Conservation (phyloP, 2,888 invertebrate genomes). For the Drosophila fulvimacula region DNA sequence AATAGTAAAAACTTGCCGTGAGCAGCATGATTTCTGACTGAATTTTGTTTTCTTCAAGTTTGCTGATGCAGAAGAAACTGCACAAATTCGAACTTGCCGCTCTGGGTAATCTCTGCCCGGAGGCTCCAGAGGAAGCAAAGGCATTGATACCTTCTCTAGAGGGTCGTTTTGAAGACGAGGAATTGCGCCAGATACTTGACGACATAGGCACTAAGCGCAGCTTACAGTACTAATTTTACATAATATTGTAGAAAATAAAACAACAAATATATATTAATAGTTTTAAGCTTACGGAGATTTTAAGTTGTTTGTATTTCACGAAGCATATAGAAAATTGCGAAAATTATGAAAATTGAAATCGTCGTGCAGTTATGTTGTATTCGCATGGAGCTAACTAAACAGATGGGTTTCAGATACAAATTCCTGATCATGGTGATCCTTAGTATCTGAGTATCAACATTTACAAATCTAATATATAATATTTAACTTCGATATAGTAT, state of each 20-base stretch:
- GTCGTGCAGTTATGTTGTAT: neutral
- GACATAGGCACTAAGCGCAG: constrained; percentile 99
- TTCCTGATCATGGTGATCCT: no score
- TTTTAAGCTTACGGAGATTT: constrained; percentile 6
- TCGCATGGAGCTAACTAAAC: no score
- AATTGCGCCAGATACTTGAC: constrained; percentile 97
- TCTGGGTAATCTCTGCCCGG: constrained; percentile 98
- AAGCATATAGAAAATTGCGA: neutral
- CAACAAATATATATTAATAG: constrained; percentile 4
- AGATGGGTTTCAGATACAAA: no score
- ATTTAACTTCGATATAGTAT: no score
- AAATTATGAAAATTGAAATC: neutral
- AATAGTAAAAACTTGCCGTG: neutral
- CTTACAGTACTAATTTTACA: constrained; percentile 92
- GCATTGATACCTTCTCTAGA: constrained; percentile 98
- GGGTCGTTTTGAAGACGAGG: constrained; percentile 99
- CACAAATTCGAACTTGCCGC: constrained; percentile 99
- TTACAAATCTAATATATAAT: no score
- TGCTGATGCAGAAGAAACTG: constrained; percentile 96
- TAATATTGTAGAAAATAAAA: constrained; percentile 4
- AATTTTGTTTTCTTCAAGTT: constrained; percentile 86
- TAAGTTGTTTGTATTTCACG: neutral
- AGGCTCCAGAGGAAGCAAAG: constrained; percentile 99
- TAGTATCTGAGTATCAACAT: no score
- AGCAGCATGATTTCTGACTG: neutral